Base-by-base conservation (phyloP, 2,888 invertebrate species). In the Ornithoptera alexandrae region DNA sequence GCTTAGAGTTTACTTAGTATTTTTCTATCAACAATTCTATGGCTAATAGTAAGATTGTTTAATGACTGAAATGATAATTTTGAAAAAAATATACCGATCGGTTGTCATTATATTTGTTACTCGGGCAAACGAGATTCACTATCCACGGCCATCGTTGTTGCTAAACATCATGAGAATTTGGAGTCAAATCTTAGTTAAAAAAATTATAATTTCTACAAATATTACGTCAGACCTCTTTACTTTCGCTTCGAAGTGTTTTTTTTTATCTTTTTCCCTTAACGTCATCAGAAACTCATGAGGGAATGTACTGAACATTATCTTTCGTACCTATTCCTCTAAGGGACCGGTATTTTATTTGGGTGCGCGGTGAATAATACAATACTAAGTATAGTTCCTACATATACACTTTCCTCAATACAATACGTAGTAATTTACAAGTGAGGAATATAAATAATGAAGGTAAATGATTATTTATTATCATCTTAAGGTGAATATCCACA, bases 311-410 rank as follows among this genome's bases (percentile, higher is more conserved):
- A 0, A 17, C 18, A 2, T 62, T 67, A 67, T 67, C 67, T 22
- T 4, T 46, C 6, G 18, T 59, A 42, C 39, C 56, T 67, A 67
- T 64, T 68, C 68, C 64, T 64, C 24, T 53, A 64, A 68, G 39
- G 39, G 59, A 20, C 12, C 22, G 62, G 62, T 63, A 59, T 22
- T 67, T 53, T n/a, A 60, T 61, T 68, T 50, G 46, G 6, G 20
- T 57, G 24, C 12, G 22, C 17, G 36, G 20, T 68, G 63, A 68
- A 24, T 64, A 68, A 67, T 56, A 42, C 24, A 39, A 22, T 15
- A 56, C 57, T 20, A 2, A 18, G 57, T 57, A 57, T 57, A 57
- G 57, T 20, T 57, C 3, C n/a, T 20, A 18, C 18, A 50, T 17
- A 57, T 22, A 20, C 57, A 57, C 57, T 56, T 64, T 64, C 30